phyloP scores from a whole-genome alignment of 2,888 invertebrate species.

The Eueremaeus valkanovi region DNA sequence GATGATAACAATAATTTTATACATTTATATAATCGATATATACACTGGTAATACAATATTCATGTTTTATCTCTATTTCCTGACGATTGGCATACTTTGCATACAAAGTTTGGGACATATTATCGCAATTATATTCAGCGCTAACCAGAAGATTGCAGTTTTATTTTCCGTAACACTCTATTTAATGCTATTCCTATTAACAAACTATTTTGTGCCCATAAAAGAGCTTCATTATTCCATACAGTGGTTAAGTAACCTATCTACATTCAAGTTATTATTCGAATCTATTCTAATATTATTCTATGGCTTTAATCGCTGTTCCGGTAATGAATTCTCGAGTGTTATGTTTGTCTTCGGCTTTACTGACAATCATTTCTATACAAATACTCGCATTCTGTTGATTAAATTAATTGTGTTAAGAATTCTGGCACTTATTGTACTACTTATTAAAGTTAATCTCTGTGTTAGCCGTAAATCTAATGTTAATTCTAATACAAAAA shows the following conservation, averaged over 20 bases:
- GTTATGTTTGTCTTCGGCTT: slow-evolving; percentile 31
- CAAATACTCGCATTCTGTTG: background rate
- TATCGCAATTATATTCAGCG: slow-evolving; percentile 18
- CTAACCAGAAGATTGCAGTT: slow-evolving; percentile 11
- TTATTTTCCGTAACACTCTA: slow-evolving; percentile 19
- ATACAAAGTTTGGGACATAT: slow-evolving; percentile 29
- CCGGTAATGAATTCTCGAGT: background rate
- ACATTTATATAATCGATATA: slow-evolving; percentile 23
- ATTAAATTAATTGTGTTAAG: slow-evolving; percentile 8
- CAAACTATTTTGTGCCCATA: background rate
- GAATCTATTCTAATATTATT: slow-evolving; percentile 23
- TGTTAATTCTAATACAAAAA: background rate
- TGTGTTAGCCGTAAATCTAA: background rate
- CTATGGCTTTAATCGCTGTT: slow-evolving; percentile 34
- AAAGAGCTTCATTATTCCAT: background rate
- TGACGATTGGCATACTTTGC: background rate
- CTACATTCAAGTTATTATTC: background rate
- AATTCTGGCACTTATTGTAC: slow-evolving; percentile 15
- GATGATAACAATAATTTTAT: slow-evolving; percentile 8
- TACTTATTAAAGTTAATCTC: slow-evolving; percentile 4
- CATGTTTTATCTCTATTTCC: background rate
- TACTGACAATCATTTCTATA: slow-evolving; percentile 21
- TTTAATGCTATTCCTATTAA: slow-evolving; percentile 13
- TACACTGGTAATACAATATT: background rate
- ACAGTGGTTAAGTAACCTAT: slow-evolving; percentile 14